Base-by-base conservation (phyloP, 2,797 vertebrate genomes). In the Pipistrellus kuhlii region DNA sequence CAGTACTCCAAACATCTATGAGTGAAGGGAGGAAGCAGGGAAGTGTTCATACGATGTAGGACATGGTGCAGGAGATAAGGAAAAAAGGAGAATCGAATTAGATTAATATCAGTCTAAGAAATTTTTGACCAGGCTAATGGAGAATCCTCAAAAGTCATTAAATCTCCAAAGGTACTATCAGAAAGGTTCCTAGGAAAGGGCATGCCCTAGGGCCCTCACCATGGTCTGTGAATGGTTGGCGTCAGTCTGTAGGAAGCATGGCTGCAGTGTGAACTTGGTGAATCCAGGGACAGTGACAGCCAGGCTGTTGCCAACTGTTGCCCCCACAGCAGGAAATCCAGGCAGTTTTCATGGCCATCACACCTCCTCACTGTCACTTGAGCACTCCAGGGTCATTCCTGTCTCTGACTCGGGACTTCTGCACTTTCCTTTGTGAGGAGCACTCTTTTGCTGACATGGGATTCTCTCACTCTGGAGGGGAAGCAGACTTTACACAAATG, bases 311-410 rank as follows among this genome's bases (percentile, higher is more conserved):
- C 30, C 73, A 57, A 25, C 46, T 23, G 3, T 30, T 14, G 53
- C 9, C 62, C n/a, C 6, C 66, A 38, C 7, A 64, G 27, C 64
- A 30, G 46, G 44, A 62, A 44, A 44, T 13, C 32, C 14, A 23
- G 62, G 21, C 6, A 13, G n/a, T n/a, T 48, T 35, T 38, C 66
- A 11, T 3, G n/a, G 23, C 15, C 5, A 11, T 18, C 30, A 10
- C 4, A 13, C 0, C 5, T 9, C 6, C 8, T 53, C 9, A 1
- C 12, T 38, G 30, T 21, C 0, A 0, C 35, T 59, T 1, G 20
- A 51, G 18, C 25, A 20, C 53, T 48, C n/a, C 7, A 8, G 4
- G 4, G 25, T 57, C 30, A n/a, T 3, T 59, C 14, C 38, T 46
- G 4, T 30, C 21, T 44, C 15, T 59, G 57, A 12, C 57, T 27